phyloP scores from a whole-genome alignment of 2,113 vertebrate genomes.

The Dipodomys stephensi region DNA sequence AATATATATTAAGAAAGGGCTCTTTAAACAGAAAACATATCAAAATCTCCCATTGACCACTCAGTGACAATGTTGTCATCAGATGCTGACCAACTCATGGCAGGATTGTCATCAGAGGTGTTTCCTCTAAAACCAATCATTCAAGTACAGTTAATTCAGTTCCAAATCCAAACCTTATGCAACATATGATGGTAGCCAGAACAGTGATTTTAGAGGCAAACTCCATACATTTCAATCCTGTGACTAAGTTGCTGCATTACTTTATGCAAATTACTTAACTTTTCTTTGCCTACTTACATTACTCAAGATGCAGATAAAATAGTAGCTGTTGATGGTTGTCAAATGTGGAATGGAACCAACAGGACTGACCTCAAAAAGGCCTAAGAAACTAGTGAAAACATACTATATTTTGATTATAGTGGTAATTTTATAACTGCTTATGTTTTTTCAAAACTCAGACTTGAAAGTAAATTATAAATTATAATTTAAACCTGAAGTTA shows the following conservation, averaged over 20 bases:
- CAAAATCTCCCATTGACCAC: background rate
- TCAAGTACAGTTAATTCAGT: background rate
- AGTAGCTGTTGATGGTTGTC: background rate
- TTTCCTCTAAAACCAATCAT: conserved; percentile 12
- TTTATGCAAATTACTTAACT: background rate
- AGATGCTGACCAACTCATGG: background rate
- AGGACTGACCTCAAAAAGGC: background rate
- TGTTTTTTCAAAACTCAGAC: conserved; percentile 38
- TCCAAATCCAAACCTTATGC: conserved; percentile 26
- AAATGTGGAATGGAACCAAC: background rate
- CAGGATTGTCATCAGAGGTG: background rate
- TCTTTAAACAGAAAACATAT: conserved; percentile 4
- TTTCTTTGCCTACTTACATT: conserved; percentile 5
- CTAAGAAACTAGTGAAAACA: conserved; percentile 20
- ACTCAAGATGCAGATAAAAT: conserved; percentile 40
- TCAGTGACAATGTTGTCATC: conserved; percentile 1
- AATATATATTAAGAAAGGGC: background rate
- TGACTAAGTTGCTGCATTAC: background rate
- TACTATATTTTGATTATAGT: background rate
- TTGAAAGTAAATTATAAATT: conserved; percentile 26
- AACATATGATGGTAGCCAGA: background rate
- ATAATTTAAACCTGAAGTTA: background rate
- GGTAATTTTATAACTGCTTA: background rate
- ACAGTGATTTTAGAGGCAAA: background rate
- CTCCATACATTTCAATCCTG: background rate